Base-by-base conservation (phyloP, 1,140 invertebrate species). In the Paralvinella palmiformis region DNA sequence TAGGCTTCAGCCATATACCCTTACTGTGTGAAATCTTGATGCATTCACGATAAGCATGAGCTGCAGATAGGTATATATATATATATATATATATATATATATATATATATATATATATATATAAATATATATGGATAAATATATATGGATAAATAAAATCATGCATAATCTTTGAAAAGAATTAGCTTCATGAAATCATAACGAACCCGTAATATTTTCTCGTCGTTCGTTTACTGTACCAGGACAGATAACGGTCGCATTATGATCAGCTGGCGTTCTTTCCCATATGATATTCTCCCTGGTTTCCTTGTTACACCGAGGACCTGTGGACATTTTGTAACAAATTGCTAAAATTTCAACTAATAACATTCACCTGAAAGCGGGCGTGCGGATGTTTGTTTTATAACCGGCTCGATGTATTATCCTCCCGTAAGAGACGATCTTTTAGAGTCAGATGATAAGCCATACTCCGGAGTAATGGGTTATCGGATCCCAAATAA, bases 201-300 rank as follows among this genome's bases (percentile, higher is more conserved):
- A 10, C 37, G n/a, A 13, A 41, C 37, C 37, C 10, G n/a, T 41
- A 13, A 13, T 41, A n/a, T 41, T 41, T 10, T 10, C 37, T 10
- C n/a, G 10, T 41, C 37, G 37, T 13, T 41, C 37, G 15, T 10
- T 48, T 6, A 17, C 37, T 15, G 22, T 15, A 4, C 69, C 70
- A 4, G 77, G 76, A 67, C 78, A 79, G 1, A 62, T 61, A 1
- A 75, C 69, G 10, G 66, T 72, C 33, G 73, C 59, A 33, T 70
- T 75, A 4, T 68, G 68, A 10, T 72, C 59, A 7, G 77, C 75
- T 15, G 68, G 71, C 15, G 72, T 74, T 29, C 77, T 53, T 2
- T 58, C 63, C 78, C 78, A 80, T 22, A 60, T 35, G n/a, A 80
- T 75, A 59, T 79, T 80, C 50, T 78, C 75, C 17, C 71, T 69